A percentile compares a stretch with the other conserved stretches of the same genome.
Conservation (phyloP, 2,113 vertebrate species). For the Tonatia bakeri region DNA sequence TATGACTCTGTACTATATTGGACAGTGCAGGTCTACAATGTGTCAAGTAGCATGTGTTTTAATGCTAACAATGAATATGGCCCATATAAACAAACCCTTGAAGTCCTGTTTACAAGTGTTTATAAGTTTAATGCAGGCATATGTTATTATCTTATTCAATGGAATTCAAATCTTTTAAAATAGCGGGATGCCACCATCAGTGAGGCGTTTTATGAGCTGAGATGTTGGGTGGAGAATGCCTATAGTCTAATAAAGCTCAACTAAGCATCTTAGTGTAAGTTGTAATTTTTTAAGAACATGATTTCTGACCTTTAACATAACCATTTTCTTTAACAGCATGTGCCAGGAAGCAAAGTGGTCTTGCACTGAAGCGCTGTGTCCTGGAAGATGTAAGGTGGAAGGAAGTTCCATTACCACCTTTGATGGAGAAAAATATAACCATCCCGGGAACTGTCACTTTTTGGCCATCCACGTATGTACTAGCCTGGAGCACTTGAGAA, state of each 20-base stretch:
- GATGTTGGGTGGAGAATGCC: not conserved
- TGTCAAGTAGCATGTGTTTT: not conserved
- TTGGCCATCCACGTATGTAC: slow-evolving; percentile 69
- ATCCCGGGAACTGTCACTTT: slow-evolving; percentile 74
- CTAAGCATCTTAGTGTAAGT: not conserved
- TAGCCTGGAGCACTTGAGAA: not conserved
- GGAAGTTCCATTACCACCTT: slow-evolving; percentile 70
- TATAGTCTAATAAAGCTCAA: not conserved
- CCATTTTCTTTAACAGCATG: slow-evolving; percentile 53
- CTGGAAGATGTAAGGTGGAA: slow-evolving; percentile 75
- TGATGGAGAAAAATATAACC: slow-evolving; percentile 66
- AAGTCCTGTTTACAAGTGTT: not conserved
- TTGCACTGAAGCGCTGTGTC: slow-evolving; percentile 64
- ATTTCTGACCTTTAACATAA: not conserved
- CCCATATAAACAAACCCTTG: not conserved
- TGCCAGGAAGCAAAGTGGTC: slow-evolving; percentile 74
- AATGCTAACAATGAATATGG: not conserved
- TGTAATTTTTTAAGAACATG: not conserved
- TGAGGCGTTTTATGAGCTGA: not conserved
- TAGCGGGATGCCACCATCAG: not conserved
- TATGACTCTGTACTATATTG: not conserved
- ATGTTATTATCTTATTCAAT: not conserved
- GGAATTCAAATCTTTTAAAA: not conserved
- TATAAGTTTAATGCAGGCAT: not conserved
- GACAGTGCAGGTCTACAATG: not conserved